Evolutionary conservation across 2,113 vertebrate species (phyloP).

Genomic region (Dermatemys mawii): DNA sequence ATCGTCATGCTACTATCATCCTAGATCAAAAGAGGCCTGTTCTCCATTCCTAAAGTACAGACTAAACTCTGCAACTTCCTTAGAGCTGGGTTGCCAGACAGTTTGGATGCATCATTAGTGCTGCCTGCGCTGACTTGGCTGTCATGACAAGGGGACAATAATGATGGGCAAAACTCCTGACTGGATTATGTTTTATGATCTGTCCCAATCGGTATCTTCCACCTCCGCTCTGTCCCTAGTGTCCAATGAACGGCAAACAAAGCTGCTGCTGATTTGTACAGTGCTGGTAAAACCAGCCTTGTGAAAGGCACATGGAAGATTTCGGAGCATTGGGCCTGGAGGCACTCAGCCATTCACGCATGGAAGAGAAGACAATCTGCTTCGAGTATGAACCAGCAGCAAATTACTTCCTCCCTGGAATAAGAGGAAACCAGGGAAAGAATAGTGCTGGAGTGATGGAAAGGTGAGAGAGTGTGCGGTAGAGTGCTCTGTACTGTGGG

Average conservation of each 20-base stretch:
- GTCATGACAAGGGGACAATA: background rate
- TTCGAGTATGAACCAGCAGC: accelerated
- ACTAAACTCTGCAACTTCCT: background rate
- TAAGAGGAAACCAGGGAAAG: background rate
- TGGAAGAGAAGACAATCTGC: background rate
- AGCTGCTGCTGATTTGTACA: background rate
- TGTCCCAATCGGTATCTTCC: background rate
- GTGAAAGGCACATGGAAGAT: background rate
- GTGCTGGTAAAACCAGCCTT: background rate
- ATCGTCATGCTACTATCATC: too few species aligned
- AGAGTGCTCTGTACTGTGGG: background rate
- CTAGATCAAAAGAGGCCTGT: background rate
- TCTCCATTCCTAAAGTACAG: background rate
- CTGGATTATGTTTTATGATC: background rate
- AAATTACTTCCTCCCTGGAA: background rate
- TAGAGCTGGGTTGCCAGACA: background rate
- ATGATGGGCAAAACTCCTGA: background rate
- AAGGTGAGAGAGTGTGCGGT: background rate
- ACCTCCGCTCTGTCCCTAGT: background rate
- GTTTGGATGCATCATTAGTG: background rate
- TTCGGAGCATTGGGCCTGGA: background rate
- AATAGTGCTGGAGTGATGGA: background rate
- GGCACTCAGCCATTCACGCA: background rate
- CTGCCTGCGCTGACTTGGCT: background rate
- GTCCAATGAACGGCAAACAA: background rate